Conservation (phyloP, 1,140 invertebrate species). For the Drosophila ananassae region DNA sequence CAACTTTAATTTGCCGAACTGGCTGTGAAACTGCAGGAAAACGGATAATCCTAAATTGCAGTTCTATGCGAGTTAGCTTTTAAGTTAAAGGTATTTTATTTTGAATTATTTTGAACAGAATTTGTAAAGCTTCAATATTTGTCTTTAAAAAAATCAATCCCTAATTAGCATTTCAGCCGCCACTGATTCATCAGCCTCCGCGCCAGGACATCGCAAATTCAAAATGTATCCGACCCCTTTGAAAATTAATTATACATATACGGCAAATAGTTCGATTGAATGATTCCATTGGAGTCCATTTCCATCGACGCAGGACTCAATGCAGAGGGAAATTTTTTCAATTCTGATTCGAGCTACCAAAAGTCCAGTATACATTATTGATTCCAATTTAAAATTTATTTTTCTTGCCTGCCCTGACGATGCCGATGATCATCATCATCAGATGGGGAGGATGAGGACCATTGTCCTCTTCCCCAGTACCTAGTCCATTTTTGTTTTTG, state of each 20-base stretch:
- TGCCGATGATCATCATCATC: constrained; percentile 7
- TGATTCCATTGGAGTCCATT: constrained; percentile 21
- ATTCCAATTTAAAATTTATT: constrained; percentile 71
- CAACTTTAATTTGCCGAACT: neutral
- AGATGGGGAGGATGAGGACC: neutral
- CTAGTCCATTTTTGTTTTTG: constrained; percentile 15
- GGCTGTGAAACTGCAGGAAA: constrained; percentile 3
- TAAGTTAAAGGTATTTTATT: no score
- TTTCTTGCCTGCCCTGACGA: constrained; percentile 27
- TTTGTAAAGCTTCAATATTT: no score
- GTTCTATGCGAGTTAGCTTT: no score
- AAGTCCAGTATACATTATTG: constrained; percentile 62
- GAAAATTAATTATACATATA: constrained; percentile 24
- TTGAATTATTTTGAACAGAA: no score
- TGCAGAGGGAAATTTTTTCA: constrained; percentile 1
- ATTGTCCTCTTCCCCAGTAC: neutral
- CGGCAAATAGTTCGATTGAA: constrained; percentile 19
- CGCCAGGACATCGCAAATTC: neutral
- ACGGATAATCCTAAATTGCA: neutral
- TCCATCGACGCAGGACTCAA: constrained; percentile 12
- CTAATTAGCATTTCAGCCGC: neutral
- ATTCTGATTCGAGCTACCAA: constrained; percentile 22
- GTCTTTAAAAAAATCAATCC: neutral
- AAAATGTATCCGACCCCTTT: constrained; percentile 13
- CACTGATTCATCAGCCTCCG: constrained; percentile 9